A percentile compares a stretch with the other conserved stretches of the same genome.
Conservation (phyloP, 2,113 vertebrate species). For the Neoarius graeffei region DNA sequence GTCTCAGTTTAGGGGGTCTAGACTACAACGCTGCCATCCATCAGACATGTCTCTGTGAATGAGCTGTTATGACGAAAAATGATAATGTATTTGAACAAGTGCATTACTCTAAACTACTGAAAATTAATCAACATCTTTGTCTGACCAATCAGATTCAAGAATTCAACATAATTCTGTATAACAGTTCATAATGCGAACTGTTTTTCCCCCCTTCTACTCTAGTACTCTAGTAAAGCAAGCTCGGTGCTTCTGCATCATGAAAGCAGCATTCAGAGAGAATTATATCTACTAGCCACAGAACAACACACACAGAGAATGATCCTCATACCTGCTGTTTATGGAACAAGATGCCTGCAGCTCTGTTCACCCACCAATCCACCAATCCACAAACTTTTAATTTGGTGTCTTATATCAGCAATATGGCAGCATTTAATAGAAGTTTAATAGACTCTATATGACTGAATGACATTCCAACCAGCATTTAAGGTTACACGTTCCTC, state of each 20-base stretch:
- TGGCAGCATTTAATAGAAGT: not conserved
- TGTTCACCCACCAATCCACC: not conserved
- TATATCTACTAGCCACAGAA: not conserved
- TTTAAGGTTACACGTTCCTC: not conserved
- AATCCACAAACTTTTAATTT: not conserved
- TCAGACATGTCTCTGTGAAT: not conserved
- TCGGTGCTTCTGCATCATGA: not conserved
- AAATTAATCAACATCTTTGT: not conserved
- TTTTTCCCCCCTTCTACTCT: no score
- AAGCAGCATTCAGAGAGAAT: not conserved
- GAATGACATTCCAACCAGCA: not conserved
- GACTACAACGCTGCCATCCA: not conserved
- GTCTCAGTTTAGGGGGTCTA: no score
- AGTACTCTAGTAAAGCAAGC: not conserved
- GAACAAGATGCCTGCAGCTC: not conserved
- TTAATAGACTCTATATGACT: not conserved
- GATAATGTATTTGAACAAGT: not conserved
- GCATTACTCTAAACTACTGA: not conserved
- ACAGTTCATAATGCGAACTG: not conserved
- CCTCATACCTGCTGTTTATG: constrained; percentile 19
- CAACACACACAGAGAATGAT: constrained; percentile 1
- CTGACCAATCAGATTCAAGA: not conserved
- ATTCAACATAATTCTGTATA: not conserved
- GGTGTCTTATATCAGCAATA: not conserved
- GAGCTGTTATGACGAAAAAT: not conserved